These are phyloP conservation scores for Thamnophis sirtalis DNA, from an alignment of 2,113 vertebrate genomes.

Conservation along the genomic window DNA sequence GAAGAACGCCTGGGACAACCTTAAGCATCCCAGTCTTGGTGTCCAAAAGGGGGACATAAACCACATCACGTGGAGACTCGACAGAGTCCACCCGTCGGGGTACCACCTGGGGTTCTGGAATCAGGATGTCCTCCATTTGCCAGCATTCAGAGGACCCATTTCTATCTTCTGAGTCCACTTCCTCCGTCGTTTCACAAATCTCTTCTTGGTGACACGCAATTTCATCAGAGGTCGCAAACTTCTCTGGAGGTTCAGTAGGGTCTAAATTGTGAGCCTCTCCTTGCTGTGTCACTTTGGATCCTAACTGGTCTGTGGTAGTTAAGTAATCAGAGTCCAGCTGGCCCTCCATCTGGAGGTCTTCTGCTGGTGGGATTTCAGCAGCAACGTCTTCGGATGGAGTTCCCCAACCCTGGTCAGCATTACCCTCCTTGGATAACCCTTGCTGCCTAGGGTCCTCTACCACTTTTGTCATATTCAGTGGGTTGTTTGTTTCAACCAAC, in stretches of 20 bases:
- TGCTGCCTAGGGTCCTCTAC: fast-evolving
- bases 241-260: fast-evolving
- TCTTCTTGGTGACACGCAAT: neutral
- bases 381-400: neutral
- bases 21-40: neutral
- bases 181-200: fast-evolving
- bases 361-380: fast-evolving
- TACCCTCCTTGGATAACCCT: neutral
- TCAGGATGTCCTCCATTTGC: fast-evolving
- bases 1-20: neutral
- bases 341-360: fast-evolving
- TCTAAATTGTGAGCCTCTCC: fast-evolving
- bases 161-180: fast-evolving
- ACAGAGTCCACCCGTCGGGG: neutral
- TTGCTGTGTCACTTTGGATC: neutral
- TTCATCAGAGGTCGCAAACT: too few relatives aligned
- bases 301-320: fast-evolving
- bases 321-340: fast-evolving
- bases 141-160: fast-evolving
- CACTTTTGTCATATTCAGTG: fast-evolving
- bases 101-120: fast-evolving
- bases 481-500: neutral
- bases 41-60: fast-evolving
- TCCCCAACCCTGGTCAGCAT: neutral
- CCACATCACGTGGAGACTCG: fast-evolving